Base-by-base conservation (phyloP, 1,140 invertebrate genomes). In the Drosophila navojoa region DNA sequence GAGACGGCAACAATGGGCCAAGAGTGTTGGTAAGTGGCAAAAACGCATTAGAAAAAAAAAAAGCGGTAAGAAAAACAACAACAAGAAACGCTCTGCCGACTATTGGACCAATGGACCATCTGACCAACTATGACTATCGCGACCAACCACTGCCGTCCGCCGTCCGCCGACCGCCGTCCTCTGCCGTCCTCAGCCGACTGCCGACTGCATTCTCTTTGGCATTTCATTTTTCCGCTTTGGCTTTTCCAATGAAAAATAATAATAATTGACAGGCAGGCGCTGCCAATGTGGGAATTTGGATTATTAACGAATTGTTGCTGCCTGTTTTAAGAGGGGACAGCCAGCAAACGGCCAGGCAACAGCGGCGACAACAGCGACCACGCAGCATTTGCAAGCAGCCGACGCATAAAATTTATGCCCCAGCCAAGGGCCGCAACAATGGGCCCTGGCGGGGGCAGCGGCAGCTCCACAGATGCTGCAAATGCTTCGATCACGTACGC, bases 401-500 rank as follows among this genome's bases (percentile, higher is more conserved):
- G 74, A 85, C 81, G 81, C 81, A 85, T 85, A 79, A 84, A 84
- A 84, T 84, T 77, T 84, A 84, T 85, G 81, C 67, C 71, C 82
- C 78, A 81, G 75, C 45, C 67, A 54, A 60, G 29, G 52, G 54
- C 58, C 13, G 4, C 40, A 35, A 42, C 40, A 42, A 42, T 42
- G 29, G 38, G n/a, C 13, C 54, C 4, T 44, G 70, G 13, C 10
- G 54, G 27, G 40, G 49, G 45, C 5, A 15, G 40, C 52, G 7
- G 15, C n/a, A 22, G 19, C 19, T 22, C 19, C 3, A 9, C 15
- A 45, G 44, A 62, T 58, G 60, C 79, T 82, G 79, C 81, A 77
- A 85, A 85, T 89, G 84, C 79, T 84, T 89, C 84, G 84, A 89
- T 89, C 84, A 89, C 84, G 84, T 89, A 89, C 85, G 84, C 84